phyloP scores from a whole-genome alignment of 1,140 invertebrate genomes.

The Chironomus striatipennis region DNA sequence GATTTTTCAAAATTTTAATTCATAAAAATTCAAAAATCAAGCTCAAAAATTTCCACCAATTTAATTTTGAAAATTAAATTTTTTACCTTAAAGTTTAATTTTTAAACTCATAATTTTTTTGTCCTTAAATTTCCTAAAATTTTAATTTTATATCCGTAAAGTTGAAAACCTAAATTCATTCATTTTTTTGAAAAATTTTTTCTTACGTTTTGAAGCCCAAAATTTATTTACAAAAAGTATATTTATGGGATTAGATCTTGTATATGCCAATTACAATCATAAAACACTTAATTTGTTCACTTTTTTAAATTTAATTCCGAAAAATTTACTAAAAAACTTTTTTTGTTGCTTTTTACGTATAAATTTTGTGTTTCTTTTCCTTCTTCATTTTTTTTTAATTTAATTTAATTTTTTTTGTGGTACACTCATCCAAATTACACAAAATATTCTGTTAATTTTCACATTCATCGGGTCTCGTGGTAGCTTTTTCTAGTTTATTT shows the following conservation, averaged over 20 bases:
- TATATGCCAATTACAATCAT: conserved; percentile 8
- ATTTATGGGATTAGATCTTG: background rate
- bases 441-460: background rate
- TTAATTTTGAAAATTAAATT: no score
- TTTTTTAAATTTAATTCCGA: background rate
- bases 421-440: background rate
- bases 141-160: no score
- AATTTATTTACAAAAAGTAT: background rate
- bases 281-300: conserved; percentile 2
- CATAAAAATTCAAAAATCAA: no score
- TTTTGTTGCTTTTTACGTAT: conserved; percentile 14
- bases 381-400: background rate
- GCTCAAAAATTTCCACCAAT: no score
- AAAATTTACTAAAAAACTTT: conserved; percentile 9
- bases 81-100: no score
- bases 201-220: background rate
- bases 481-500: conserved; percentile 7
- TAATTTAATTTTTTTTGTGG: background rate
- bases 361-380: background rate
- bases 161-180: no score
- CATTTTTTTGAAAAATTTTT: background rate
- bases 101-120: no score
- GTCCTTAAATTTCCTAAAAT: no score
- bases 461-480: conserved; percentile 14
- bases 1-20: background rate